Conservation (phyloP, 2,113 vertebrate genomes). For the Callipepla californica region DNA sequence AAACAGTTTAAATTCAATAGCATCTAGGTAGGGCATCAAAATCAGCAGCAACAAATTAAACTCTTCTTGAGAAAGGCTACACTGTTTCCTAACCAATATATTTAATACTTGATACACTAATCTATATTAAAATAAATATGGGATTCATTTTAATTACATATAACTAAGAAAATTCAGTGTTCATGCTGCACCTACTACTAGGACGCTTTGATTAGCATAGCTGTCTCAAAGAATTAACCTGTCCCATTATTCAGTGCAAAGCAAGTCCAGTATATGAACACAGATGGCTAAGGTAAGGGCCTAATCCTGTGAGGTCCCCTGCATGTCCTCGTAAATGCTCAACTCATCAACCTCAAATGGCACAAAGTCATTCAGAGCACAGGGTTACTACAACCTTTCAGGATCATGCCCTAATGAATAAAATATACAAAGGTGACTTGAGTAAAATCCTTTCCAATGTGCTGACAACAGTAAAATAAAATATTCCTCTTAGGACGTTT, state of each 20-base stretch:
- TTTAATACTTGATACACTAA: slow-evolving; percentile 25
- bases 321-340: neutral
- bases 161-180: neutral
- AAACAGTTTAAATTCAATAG: slow-evolving; percentile 62
- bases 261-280: neutral
- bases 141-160: slow-evolving; percentile 37
- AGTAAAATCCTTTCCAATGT: slow-evolving; percentile 7
- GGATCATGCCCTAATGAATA: slow-evolving; percentile 50
- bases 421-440: slow-evolving; percentile 53
- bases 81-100: neutral
- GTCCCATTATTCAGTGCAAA: neutral
- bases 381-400: neutral
- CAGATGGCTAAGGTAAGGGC: neutral
- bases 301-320: neutral
- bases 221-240: slow-evolving; percentile 30
- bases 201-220: neutral
- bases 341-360: neutral
- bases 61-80: slow-evolving; percentile 25
- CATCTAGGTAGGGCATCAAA: slow-evolving; percentile 20
- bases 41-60: slow-evolving; percentile 45
- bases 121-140: slow-evolving; percentile 30
- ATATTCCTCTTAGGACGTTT: slow-evolving; percentile 43
- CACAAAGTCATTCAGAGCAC: neutral
- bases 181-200: neutral
- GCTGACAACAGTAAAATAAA: slow-evolving; percentile 54